Conservation (phyloP, 2,113 vertebrate genomes). For the Chiloscyllium plagiosum region DNA sequence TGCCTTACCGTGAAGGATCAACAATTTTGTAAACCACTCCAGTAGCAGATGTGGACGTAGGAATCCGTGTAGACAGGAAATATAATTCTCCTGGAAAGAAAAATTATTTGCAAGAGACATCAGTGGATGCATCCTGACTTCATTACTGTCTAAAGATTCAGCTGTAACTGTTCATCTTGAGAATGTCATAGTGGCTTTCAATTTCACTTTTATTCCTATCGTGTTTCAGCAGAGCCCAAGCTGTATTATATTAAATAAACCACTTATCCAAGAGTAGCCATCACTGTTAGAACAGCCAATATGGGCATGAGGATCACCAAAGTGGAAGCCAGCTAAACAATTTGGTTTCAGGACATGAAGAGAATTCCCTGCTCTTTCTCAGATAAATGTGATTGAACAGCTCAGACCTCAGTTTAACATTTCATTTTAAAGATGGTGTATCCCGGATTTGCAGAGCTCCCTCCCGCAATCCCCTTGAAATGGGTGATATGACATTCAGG, state of each 20-base stretch:
- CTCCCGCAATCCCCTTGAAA: neutral
- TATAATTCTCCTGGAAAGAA: conserved; percentile 77
- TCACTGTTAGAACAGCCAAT: neutral
- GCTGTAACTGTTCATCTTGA: neutral
- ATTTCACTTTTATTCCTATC: neutral
- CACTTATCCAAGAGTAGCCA: neutral
- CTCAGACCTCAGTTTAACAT: neutral
- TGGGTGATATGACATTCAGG: neutral
- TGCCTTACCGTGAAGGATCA: conserved; percentile 80
- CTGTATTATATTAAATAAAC: neutral
- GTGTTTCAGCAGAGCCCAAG: neutral
- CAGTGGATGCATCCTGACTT: neutral
- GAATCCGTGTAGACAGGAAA: conserved; percentile 81
- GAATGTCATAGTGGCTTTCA: neutral
- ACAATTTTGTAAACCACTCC: conserved; percentile 89
- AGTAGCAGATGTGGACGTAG: conserved; percentile 68
- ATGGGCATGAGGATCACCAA: neutral
- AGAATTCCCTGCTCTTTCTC: neutral
- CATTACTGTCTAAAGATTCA: neutral
- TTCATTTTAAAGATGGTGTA: neutral
- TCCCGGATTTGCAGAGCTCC: neutral
- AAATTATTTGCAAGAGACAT: conserved; percentile 25
- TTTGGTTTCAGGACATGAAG: neutral
- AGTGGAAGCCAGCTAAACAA: neutral
- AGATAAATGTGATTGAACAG: neutral